These are phyloP conservation scores for Lasaia peninsularis DNA, from an alignment of 1,140 invertebrate genomes.

Conservation along the genomic window DNA sequence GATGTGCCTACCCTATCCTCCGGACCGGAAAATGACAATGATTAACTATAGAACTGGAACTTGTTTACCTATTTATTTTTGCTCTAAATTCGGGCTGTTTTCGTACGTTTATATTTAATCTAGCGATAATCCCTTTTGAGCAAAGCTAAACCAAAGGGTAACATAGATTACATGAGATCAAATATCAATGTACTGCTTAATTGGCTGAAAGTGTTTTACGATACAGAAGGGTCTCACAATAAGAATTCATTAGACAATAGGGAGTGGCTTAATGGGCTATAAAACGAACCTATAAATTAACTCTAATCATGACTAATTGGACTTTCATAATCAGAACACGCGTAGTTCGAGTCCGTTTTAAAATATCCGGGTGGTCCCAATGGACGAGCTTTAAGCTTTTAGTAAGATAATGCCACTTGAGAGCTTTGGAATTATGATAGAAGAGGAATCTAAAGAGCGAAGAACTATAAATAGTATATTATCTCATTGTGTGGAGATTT, in stretches of 20 bases:
- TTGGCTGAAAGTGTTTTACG: slow-evolving; percentile 66
- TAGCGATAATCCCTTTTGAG: background rate
- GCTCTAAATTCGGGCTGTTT: background rate
- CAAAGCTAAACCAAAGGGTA: background rate
- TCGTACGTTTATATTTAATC: background rate
- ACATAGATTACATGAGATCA: slow-evolving; percentile 29
- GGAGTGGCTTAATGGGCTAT: slow-evolving; percentile 68
- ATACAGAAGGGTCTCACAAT: slow-evolving; percentile 51
- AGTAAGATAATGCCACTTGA: slow-evolving; percentile 37
- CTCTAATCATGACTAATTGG: slow-evolving; percentile 73
- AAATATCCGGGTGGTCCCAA: slow-evolving; percentile 58
- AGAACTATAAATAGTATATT: background rate
- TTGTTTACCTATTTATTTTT: background rate
- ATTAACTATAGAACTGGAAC: too few relatives aligned
- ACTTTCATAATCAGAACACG: slow-evolving; percentile 48
- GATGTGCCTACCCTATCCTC: too few relatives aligned
- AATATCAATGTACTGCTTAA: slow-evolving; percentile 53
- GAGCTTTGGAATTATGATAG: slow-evolving; percentile 43
- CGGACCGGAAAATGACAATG: too few relatives aligned
- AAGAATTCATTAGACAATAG: slow-evolving; percentile 60
- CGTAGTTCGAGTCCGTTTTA: slow-evolving; percentile 39
- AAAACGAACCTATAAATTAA: slow-evolving; percentile 70
- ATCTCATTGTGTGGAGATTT: background rate
- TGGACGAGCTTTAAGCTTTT: slow-evolving; percentile 35
- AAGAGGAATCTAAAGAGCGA: slow-evolving; percentile 28